These are phyloP conservation scores for Tamandua tetradactyla DNA, from an alignment of 2,797 vertebrate genomes.

Conservation along the genomic window DNA sequence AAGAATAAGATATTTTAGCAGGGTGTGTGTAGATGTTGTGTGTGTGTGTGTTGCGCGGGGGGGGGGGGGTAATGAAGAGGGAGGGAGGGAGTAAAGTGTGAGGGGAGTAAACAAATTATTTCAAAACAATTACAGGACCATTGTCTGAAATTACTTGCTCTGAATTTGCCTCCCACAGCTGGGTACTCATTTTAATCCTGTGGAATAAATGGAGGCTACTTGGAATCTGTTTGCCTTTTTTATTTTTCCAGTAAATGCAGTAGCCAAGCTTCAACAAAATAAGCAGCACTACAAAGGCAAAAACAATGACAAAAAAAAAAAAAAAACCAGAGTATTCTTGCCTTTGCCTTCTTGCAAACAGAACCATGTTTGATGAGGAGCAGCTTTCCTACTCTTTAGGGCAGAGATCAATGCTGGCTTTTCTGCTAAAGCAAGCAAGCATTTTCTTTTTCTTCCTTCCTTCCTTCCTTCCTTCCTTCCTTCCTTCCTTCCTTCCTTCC, in stretches of 20 bases:
- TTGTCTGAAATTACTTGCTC: slow-evolving; percentile 5
- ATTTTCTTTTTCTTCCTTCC: not conserved
- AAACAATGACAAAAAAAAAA: not conserved
- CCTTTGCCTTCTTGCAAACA: slow-evolving; percentile 9
- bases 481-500: too few relatives aligned
- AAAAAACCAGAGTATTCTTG: not conserved
- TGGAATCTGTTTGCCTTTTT: not conserved
- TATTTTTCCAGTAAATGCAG: slow-evolving; percentile 12
- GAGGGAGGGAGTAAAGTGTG: not conserved
- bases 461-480: too few relatives aligned
- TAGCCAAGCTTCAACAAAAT: not conserved
- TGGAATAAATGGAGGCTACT: not conserved
- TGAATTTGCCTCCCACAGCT: slow-evolving; percentile 1
- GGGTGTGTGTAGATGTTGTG: not conserved
- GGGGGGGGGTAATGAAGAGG: too few relatives aligned
- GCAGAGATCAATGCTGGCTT: slow-evolving; percentile 13
- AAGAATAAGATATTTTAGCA: not conserved
- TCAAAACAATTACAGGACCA: not conserved
- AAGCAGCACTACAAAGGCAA: not conserved
- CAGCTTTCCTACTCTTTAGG: not conserved
- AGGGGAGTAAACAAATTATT: not conserved
- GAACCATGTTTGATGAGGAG: not conserved
- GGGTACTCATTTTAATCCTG: not conserved
- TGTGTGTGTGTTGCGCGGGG: not conserved
- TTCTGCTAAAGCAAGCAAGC: slow-evolving; percentile 4